Conservation (phyloP, 2,797 vertebrate genomes). For the Oreochromis mossambicus region DNA sequence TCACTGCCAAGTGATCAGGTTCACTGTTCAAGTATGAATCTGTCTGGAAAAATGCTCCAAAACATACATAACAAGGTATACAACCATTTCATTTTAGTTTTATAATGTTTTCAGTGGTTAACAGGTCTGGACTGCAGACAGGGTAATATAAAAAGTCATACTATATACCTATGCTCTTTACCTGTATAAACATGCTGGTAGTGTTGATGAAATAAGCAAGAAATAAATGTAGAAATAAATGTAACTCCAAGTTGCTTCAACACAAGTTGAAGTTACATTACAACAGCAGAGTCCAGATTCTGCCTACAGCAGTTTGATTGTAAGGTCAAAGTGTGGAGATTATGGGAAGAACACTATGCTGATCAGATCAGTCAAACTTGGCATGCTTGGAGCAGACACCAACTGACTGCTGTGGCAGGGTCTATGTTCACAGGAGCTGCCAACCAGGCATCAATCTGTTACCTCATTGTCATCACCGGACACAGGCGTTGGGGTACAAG, state of each 20-base stretch:
- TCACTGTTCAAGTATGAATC: background rate
- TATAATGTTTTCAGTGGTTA: background rate
- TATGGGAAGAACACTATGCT: background rate
- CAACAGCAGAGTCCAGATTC: too few relatives aligned
- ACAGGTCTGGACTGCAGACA: background rate
- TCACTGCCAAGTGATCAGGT: background rate
- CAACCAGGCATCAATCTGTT: background rate
- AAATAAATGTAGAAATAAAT: background rate
- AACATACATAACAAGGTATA: background rate
- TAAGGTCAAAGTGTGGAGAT: too few relatives aligned
- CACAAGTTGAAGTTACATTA: too few relatives aligned
- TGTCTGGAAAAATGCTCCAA: background rate
- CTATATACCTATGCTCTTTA: background rate
- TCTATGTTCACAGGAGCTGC: background rate
- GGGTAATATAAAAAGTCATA: background rate
- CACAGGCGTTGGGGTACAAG: background rate
- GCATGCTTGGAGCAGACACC: background rate
- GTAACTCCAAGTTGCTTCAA: background rate
- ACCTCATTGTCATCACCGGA: background rate
- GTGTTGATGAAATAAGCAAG: background rate
- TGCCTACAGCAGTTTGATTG: too few relatives aligned
- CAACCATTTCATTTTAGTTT: background rate
- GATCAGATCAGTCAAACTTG: background rate
- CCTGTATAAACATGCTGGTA: background rate
- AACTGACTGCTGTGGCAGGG: background rate